A percentile compares a stretch with the other conserved stretches of the same genome.
These are phyloP conservation scores for Emydoidea blandingii DNA, from an alignment of 2,797 vertebrate species.

Conservation along the genomic window DNA sequence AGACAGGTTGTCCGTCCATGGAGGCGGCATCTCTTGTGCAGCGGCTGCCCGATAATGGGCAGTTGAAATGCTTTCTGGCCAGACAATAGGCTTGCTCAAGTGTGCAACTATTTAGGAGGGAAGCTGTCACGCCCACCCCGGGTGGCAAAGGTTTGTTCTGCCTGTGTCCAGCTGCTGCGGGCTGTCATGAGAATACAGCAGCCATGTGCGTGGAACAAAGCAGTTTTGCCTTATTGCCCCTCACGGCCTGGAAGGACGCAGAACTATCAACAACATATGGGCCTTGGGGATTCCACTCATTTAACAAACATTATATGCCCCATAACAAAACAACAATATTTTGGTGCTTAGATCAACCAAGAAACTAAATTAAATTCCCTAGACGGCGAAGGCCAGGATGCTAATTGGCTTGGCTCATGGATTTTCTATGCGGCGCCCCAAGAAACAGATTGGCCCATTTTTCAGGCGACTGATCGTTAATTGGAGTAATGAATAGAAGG, in stretches of 20 bases:
- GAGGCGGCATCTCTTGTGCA: slow-evolving; percentile 56
- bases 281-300: slow-evolving; percentile 76
- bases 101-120: slow-evolving; percentile 81
- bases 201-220: slow-evolving; percentile 82
- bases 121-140: slow-evolving; percentile 80
- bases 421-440: slow-evolving; percentile 71
- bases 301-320: slow-evolving; percentile 81
- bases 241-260: slow-evolving; percentile 64
- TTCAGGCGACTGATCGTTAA: slow-evolving; percentile 87
- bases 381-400: slow-evolving; percentile 79
- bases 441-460: slow-evolving; percentile 89
- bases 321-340: slow-evolving; percentile 76
- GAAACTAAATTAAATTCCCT: slow-evolving; percentile 82
- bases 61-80: slow-evolving; percentile 83
- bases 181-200: slow-evolving; percentile 81
- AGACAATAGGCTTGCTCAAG: slow-evolving; percentile 86
- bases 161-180: slow-evolving; percentile 79
- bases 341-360: slow-evolving; percentile 76
- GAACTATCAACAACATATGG: slow-evolving; percentile 85
- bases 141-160: slow-evolving; percentile 83
- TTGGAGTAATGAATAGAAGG: slow-evolving; percentile 88
- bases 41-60: slow-evolving; percentile 82
- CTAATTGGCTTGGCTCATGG: slow-evolving; percentile 84
- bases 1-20: slow-evolving; percentile 76
- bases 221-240: slow-evolving; percentile 78